Percentiles rank a stretch among this genome's conserved stretches.
These are phyloP conservation scores for Microctenopoma steveboyesi DNA, from an alignment of 2,797 vertebrate species.

Conservation along the genomic window DNA sequence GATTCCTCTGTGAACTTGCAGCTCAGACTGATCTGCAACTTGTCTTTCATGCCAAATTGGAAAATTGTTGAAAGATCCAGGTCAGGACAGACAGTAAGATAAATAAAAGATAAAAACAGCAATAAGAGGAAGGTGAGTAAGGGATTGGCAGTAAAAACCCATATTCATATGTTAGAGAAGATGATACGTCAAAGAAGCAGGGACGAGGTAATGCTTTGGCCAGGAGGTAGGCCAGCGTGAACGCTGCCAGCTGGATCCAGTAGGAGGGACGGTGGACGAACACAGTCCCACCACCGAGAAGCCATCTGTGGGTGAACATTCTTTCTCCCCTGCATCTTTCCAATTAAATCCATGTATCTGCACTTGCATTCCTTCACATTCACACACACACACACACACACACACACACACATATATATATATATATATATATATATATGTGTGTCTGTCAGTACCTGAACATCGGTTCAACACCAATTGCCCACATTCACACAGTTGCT, in stretches of 20 bases:
- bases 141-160: neutral
- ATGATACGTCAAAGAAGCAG: conserved; percentile 10
- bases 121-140: neutral
- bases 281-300: conserved; percentile 69
- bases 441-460: neutral
- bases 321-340: conserved; percentile 26
- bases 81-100: neutral
- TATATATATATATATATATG: no score
- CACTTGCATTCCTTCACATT: conserved; percentile 45
- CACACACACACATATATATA: neutral
- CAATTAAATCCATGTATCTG: conserved; percentile 27
- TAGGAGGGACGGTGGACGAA: conserved; percentile 47
- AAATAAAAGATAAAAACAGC: neutral
- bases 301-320: conserved; percentile 78
- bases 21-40: neutral
- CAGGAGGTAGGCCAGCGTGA: conserved; percentile 23
- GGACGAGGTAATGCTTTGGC: conserved; percentile 74
- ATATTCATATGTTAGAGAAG: neutral
- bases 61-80: neutral
- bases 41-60: neutral
- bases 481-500: neutral
- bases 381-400: neutral
- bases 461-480: neutral
- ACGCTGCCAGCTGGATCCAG: conserved; percentile 66
- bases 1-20: no score